These are phyloP conservation scores for Chymomyza caudatula DNA, from an alignment of 2,888 invertebrate genomes.

Conservation along the genomic window DNA sequence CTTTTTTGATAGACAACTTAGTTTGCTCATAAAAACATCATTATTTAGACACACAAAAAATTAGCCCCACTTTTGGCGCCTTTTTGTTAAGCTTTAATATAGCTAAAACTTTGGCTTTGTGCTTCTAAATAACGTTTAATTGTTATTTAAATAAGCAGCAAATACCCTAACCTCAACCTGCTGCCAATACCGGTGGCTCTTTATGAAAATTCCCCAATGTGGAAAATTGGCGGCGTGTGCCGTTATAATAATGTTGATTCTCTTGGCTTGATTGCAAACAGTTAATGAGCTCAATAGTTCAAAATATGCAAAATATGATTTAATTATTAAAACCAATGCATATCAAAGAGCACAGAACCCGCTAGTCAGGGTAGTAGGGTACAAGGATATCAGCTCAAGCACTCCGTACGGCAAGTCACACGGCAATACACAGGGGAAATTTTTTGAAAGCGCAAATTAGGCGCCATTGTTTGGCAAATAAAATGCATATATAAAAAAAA, in stretches of 20 bases:
- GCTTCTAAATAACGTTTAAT: not conserved
- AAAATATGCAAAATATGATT: constrained; percentile 68
- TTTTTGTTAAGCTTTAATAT: not conserved
- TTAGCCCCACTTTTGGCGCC: not conserved
- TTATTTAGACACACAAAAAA: not conserved
- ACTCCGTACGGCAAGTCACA: not conserved
- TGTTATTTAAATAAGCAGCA: not conserved
- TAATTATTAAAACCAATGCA: constrained; percentile 53
- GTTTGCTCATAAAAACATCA: not conserved
- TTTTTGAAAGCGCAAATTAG: constrained; percentile 57
- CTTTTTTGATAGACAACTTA: not conserved
- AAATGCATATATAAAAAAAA: constrained; percentile 19
- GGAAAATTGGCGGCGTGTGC: not conserved
- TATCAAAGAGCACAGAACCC: not conserved
- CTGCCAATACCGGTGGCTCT: not conserved
- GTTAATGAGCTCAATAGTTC: constrained; percentile 64
- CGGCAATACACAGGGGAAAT: constrained; percentile 48
- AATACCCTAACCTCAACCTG: not conserved
- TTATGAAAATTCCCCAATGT: constrained; percentile 18
- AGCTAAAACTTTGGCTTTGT: not conserved
- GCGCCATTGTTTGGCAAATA: constrained; percentile 61
- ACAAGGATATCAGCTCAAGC: constrained; percentile 11
- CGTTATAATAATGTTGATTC: constrained; percentile 30
- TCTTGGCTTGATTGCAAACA: constrained; percentile 48
- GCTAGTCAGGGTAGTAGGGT: constrained; percentile 27